A percentile compares a stretch with the other conserved stretches of the same genome.
Evolutionary conservation across 2,113 vertebrate species (phyloP).

Genomic region (Pitta sordida): DNA sequence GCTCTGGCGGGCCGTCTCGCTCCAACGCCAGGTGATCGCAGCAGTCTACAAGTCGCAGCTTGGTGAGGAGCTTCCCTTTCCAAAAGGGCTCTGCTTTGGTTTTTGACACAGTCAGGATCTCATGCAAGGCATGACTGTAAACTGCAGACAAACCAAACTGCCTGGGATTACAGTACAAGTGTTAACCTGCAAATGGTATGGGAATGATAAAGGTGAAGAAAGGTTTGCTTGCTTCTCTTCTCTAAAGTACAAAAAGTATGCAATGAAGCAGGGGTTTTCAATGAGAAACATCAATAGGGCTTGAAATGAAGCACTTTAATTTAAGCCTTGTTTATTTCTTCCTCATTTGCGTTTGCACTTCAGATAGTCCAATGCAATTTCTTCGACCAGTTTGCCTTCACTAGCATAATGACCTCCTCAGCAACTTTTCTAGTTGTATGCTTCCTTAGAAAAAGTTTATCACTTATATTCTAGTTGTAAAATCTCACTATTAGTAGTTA

Average conservation of each 20-base stretch:
- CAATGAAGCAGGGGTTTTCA: not conserved
- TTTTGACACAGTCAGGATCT: not conserved
- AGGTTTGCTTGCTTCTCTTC: not conserved
- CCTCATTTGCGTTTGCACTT: not conserved
- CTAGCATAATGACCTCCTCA: not conserved
- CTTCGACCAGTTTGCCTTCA: not conserved
- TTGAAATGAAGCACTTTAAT: not conserved
- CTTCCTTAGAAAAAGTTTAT: not conserved
- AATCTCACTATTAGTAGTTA: not conserved
- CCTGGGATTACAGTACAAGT: not conserved
- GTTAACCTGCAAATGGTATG: not conserved
- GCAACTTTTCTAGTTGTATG: not conserved
- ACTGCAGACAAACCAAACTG: not conserved
- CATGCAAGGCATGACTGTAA: not conserved
- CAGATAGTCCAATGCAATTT: not conserved
- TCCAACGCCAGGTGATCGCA: fast-evolving
- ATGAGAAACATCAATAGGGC: not conserved
- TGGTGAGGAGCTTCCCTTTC: not conserved
- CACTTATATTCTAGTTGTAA: not conserved
- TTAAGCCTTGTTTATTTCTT: not conserved
- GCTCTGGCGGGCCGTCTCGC: not conserved
- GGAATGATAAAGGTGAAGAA: not conserved
- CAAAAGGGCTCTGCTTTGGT: not conserved
- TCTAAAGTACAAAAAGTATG: not conserved
- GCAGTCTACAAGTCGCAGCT: not conserved